Evolutionary conservation across 1,140 invertebrate genomes (phyloP).

Genomic region (Piezodorus guildinii): DNA sequence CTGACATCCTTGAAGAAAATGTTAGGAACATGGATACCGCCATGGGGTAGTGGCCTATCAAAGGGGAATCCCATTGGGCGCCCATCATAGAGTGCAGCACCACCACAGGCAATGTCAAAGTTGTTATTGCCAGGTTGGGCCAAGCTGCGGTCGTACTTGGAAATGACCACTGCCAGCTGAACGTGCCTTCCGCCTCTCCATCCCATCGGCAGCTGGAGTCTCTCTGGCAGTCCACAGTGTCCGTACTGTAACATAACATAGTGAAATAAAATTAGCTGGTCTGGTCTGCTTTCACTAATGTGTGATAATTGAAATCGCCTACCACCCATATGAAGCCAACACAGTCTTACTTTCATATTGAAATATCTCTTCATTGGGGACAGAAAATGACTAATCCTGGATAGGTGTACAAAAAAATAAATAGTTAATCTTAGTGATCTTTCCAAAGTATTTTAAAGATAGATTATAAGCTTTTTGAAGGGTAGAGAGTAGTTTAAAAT

Average conservation of each 20-base stretch:
- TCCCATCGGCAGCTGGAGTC: slow-evolving; percentile 54
- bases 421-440: too few species aligned
- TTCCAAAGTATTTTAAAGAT: too few species aligned
- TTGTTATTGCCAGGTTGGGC: neutral
- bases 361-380: too few species aligned
- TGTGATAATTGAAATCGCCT: too few species aligned
- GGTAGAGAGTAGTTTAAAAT: too few species aligned
- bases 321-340: too few species aligned
- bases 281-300: too few species aligned
- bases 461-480: too few species aligned
- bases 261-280: too few species aligned
- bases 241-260: neutral
- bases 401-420: too few species aligned
- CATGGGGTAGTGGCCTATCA: slow-evolving; percentile 24
- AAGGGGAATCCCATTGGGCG: slow-evolving; percentile 26
- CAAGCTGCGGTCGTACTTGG: slow-evolving; percentile 31
- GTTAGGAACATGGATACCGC: slow-evolving; percentile 24
- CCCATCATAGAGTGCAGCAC: slow-evolving; percentile 21
- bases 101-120: slow-evolving; percentile 16
- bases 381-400: too few species aligned
- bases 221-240: slow-evolving; percentile 44
- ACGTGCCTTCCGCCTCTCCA: slow-evolving; percentile 47
- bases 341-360: too few species aligned
- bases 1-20: slow-evolving; percentile 21
- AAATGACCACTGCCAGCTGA: slow-evolving; percentile 51